phyloP scores from a whole-genome alignment of 1,140 invertebrate species.

The Mya arenaria region DNA sequence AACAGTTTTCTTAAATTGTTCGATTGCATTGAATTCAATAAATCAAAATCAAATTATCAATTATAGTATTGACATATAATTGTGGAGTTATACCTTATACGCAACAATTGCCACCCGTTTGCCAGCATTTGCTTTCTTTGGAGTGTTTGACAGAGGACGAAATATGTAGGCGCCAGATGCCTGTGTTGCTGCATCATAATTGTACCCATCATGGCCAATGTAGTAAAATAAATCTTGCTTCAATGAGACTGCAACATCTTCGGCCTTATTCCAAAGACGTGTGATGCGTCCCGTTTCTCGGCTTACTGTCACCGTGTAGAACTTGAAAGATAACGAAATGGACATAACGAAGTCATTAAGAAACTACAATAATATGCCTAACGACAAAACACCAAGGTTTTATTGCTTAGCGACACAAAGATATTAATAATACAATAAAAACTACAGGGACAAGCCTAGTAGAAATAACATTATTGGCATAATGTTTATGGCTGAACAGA shows the following conservation, averaged over 20 bases:
- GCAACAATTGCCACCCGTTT: constrained; percentile 2
- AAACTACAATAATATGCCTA: too few species aligned
- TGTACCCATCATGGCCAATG: constrained; percentile 82
- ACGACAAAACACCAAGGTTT: too few species aligned
- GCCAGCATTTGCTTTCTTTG: background rate
- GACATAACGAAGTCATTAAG: background rate
- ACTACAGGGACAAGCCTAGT: too few species aligned
- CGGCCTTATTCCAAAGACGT: constrained; percentile 43
- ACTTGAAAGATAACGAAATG: constrained; percentile 2
- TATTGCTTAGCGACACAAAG: background rate
- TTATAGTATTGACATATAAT: too few species aligned
- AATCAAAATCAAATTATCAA: too few species aligned
- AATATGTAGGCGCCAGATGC: constrained; percentile 92
- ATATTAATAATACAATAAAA: too few species aligned
- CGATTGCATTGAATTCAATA: too few species aligned
- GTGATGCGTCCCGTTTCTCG: constrained; percentile 34
- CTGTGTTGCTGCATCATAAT: constrained; percentile 61
- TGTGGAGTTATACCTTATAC: too few species aligned
- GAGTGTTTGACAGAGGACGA: constrained; percentile 83
- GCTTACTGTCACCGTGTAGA: constrained; percentile 30
- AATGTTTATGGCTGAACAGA: too few species aligned
- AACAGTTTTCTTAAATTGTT: too few species aligned
- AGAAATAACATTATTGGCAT: too few species aligned
- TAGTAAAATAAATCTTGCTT: constrained; percentile 91
- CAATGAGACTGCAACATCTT: constrained; percentile 77